These are phyloP conservation scores for Hirudinaria manillensis DNA, from an alignment of 2,888 invertebrate genomes.

Conservation along the genomic window DNA sequence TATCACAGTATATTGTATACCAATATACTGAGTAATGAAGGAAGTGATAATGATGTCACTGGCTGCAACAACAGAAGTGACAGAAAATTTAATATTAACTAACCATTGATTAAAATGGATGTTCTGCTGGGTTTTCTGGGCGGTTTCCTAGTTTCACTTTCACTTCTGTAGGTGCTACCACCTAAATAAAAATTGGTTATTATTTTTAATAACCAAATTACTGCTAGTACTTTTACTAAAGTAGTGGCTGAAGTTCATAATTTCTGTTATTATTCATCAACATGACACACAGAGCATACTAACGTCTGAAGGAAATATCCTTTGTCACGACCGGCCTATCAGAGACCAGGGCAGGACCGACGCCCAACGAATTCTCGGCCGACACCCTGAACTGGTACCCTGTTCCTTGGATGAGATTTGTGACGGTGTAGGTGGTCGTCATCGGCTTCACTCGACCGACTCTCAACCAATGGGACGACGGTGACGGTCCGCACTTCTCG, in stretches of 20 bases:
- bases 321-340: constrained; percentile 52
- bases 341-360: not conserved
- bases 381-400: constrained; percentile 79
- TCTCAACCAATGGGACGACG: constrained; percentile 80
- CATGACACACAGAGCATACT: not conserved
- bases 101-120: constrained; percentile 7
- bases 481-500: constrained; percentile 59
- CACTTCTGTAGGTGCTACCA: too few relatives aligned
- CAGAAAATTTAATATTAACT: not conserved
- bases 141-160: too few relatives aligned
- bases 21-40: not conserved
- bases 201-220: too few relatives aligned
- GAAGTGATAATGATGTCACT: too few relatives aligned
- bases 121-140: not conserved
- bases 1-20: not conserved
- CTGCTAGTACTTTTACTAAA: too few relatives aligned
- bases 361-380: constrained; percentile 77
- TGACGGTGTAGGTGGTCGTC: constrained; percentile 45
- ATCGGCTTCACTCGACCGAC: constrained; percentile 78
- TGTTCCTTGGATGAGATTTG: constrained; percentile 67
- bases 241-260: not conserved
- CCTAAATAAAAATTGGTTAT: too few relatives aligned
- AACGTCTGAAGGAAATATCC: constrained; percentile 41
- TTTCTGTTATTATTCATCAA: not conserved
- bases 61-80: too few relatives aligned